Evolutionary conservation across 2,888 invertebrate species (phyloP).

Genomic region (Eilema depressum): DNA sequence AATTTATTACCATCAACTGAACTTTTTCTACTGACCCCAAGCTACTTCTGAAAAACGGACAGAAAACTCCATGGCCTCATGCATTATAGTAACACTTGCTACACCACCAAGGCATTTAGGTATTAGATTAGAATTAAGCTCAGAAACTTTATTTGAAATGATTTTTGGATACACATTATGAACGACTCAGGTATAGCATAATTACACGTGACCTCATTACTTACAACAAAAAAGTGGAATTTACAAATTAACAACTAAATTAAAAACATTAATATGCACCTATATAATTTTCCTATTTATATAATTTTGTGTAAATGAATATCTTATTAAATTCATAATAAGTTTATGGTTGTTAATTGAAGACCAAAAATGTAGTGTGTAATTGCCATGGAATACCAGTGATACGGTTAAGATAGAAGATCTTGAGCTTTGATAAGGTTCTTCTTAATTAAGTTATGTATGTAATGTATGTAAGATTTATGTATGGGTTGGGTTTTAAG

Average conservation of each 20-base stretch:
- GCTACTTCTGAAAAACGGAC: background rate
- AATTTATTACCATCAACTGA: background rate
- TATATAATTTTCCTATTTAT: conserved; percentile 30
- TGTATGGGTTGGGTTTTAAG: conserved; percentile 31
- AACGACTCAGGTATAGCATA: no score
- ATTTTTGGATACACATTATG: background rate
- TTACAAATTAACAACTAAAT: conserved; percentile 5
- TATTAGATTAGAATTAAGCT: background rate
- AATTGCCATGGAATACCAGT: conserved; percentile 58
- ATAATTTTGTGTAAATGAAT: conserved; percentile 45
- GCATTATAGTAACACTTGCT: background rate
- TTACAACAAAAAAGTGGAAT: background rate
- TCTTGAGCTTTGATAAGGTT: conserved; percentile 42
- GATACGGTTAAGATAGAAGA: conserved; percentile 46
- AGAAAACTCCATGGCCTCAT: background rate
- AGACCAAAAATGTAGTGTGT: conserved; percentile 42
- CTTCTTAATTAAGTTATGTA: conserved; percentile 54
- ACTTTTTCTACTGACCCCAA: background rate
- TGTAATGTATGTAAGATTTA: conserved; percentile 31
- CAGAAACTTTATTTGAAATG: no score
- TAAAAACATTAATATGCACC: background rate
- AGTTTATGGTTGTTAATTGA: conserved; percentile 24
- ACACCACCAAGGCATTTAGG: background rate
- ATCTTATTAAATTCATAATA: conserved; percentile 30
- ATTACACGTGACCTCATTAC: background rate